Percentiles rank a stretch among this genome's conserved stretches.
Evolutionary conservation across 2,113 vertebrate species (phyloP).

Genomic region (Microtus pennsylvanicus): DNA sequence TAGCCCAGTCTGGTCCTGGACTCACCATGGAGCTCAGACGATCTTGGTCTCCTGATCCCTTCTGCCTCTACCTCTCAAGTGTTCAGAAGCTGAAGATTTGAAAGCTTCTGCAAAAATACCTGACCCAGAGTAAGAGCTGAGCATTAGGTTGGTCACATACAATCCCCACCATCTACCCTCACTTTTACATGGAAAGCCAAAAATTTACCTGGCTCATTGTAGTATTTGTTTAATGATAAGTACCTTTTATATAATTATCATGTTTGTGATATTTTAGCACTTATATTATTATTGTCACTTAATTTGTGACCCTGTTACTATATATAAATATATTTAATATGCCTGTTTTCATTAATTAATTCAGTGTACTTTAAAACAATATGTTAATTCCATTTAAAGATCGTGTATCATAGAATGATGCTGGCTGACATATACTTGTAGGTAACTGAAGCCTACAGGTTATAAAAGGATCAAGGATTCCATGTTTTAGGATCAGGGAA

Average conservation of each 20-base stretch:
- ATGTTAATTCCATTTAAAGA: neutral
- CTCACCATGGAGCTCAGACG: neutral
- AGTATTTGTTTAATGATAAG: slow-evolving; percentile 3
- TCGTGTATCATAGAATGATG: neutral
- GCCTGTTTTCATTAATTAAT: neutral
- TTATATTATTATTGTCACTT: neutral
- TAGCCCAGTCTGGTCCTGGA: neutral
- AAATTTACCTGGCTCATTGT: neutral
- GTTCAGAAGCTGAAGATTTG: neutral
- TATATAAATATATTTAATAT: neutral
- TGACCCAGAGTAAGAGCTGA: neutral
- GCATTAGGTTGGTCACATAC: neutral
- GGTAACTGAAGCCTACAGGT: neutral
- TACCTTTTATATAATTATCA: neutral
- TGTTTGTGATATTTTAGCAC: neutral
- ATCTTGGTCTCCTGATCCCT: neutral
- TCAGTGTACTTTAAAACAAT: slow-evolving; percentile 16
- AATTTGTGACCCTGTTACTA: neutral
- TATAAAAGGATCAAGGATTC: neutral
- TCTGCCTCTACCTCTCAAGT: neutral
- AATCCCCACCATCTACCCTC: neutral
- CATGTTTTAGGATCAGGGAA: neutral
- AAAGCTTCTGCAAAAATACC: neutral
- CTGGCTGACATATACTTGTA: too few species aligned
- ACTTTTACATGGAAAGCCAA: neutral